Evolutionary conservation across 2,888 invertebrate species (phyloP), one percentile per base, ranked within the genome.

Genomic region (Aphidius colemani): DNA sequence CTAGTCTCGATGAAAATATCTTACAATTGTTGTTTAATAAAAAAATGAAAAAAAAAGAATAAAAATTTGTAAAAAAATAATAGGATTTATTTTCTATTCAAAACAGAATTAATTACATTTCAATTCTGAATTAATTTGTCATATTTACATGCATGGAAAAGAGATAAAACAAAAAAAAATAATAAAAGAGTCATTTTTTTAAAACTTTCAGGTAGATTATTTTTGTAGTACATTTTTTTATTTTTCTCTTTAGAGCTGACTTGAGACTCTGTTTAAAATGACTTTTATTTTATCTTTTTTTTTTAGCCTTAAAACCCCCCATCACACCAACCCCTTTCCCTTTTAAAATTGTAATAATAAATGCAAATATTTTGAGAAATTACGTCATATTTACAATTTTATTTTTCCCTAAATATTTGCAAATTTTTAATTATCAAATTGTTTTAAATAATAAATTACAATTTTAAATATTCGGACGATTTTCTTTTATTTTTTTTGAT

Each of bases 1-100:
- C 71, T 70, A 74, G 72, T 74, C 71, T 73, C 70, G 70, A 71
- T 73, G 75, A 74, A 75, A 75, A 71, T 75, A 75, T 73, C 66
- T 74, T 75, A 74, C 75, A 75, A 74, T 70, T 74, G 41, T n/a
- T 55, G 30, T 44, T 55, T 7, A 46, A 57, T 1, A 45, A 40
- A 39, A 45, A 45, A 57, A 57, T 10, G 3, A 39, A 57, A 39
- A 46, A 46, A 8, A 57, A 48, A 57, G 39, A 45, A 45, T 1
- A 18, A 56, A 56, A 10, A 13, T 44, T 10, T 44, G 8, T 18
- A 44, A 18, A 13, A 41, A 55, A 18, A 55, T 11, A 13, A 48
- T 13, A 44, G 43, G 7, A 44, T 44, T 55, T n/a, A 13, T 55
- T 13, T 44, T 30, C 40, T 57, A 46, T 57, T 18, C 3, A 2